Conservation (phyloP, 2,113 vertebrate species). For the Hyaena hyaena region DNA sequence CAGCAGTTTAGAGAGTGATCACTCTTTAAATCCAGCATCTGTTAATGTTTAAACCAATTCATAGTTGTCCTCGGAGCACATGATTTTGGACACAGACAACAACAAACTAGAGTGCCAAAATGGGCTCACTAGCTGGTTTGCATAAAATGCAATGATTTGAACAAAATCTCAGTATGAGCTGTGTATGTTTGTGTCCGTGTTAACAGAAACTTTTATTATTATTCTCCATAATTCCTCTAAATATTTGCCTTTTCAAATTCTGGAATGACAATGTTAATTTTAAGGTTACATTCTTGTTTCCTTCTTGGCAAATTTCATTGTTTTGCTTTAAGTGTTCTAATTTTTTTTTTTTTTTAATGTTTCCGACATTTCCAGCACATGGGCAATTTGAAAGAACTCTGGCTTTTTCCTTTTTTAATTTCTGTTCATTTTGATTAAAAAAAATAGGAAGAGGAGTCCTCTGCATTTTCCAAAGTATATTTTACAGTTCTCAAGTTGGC, state of each 20-base stretch:
- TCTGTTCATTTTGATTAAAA: background rate
- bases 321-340: constrained; percentile 75
- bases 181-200: constrained; percentile 40
- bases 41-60: constrained; percentile 85
- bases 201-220: constrained; percentile 75
- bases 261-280: constrained; percentile 70
- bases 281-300: constrained; percentile 71
- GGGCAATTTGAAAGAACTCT: constrained; percentile 43
- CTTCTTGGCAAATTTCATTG: constrained; percentile 71
- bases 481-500: background rate
- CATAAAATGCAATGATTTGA: constrained; percentile 69
- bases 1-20: constrained; percentile 80
- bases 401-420: background rate
- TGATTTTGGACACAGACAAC: constrained; percentile 81
- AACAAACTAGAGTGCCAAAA: constrained; percentile 78
- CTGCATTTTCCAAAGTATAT: background rate
- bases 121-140: constrained; percentile 60
- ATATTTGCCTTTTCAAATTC: constrained; percentile 73
- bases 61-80: constrained; percentile 81
- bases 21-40: constrained; percentile 85
- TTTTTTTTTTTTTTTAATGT: constrained; percentile 60
- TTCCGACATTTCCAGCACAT: constrained; percentile 64
- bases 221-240: constrained; percentile 69
- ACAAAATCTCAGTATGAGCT: constrained; percentile 54
- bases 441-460: background rate